A percentile compares a stretch with the other conserved stretches of the same genome.
Evolutionary conservation across 2,113 vertebrate genomes (phyloP).

Genomic region (Pagrus major): DNA sequence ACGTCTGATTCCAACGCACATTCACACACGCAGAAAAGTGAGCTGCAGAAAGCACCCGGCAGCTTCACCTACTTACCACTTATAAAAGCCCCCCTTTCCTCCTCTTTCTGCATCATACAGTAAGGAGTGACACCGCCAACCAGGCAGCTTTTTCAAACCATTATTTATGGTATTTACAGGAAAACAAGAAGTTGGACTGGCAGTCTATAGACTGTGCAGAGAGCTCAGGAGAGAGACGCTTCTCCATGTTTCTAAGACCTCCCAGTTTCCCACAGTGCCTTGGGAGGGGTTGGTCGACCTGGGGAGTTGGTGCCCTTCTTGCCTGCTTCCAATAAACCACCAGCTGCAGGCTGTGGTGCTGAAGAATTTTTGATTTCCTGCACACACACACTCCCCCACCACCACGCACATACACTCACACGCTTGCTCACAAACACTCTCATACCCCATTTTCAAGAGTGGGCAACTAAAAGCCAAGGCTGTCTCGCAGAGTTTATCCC

Average conservation of each 20-base stretch:
- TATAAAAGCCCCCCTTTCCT: slow-evolving; percentile 2
- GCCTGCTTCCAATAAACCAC: slow-evolving; percentile 81
- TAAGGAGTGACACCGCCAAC: slow-evolving; percentile 10
- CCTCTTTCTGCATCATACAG: slow-evolving; percentile 19
- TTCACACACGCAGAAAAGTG: slow-evolving; percentile 30
- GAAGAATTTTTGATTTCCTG: slow-evolving; percentile 81
- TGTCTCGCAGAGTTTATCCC: slow-evolving; percentile 25
- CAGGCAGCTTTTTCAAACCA: neutral
- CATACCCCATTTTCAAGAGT: slow-evolving; percentile 47
- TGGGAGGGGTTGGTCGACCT: slow-evolving; percentile 63
- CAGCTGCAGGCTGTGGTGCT: slow-evolving; percentile 75
- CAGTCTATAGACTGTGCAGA: slow-evolving; percentile 4
- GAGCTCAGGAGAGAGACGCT: neutral
- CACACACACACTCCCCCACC: neutral
- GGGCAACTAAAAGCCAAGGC: slow-evolving; percentile 51
- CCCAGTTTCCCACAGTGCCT: slow-evolving; percentile 61
- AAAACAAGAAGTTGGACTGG: slow-evolving; percentile 36
- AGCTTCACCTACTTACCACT: slow-evolving; percentile 28
- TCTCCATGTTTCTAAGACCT: slow-evolving; percentile 45
- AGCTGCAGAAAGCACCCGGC: slow-evolving; percentile 43
- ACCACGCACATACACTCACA: slow-evolving; percentile 8
- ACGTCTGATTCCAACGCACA: slow-evolving; percentile 24
- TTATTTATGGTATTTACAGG: slow-evolving; percentile 44
- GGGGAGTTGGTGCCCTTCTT: slow-evolving; percentile 67
- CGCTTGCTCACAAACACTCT: slow-evolving; percentile 29